These are phyloP conservation scores for Lagria hirta DNA, from an alignment of 2,888 invertebrate genomes.

Conservation along the genomic window DNA sequence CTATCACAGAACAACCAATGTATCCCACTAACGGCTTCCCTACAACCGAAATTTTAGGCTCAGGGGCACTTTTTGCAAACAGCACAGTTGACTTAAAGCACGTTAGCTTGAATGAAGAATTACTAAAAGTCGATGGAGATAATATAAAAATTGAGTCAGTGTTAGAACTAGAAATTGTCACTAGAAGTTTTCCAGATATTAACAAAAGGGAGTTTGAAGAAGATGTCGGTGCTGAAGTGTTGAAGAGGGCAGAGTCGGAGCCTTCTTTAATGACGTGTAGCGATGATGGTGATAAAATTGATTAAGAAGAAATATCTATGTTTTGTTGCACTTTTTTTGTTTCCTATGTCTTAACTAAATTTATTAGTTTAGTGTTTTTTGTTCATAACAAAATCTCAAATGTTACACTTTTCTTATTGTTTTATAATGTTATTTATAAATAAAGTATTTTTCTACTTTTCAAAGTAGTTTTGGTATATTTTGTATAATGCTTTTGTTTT, in stretches of 20 bases:
- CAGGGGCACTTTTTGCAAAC: slow-evolving; percentile 81
- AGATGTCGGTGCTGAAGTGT: slow-evolving; percentile 45
- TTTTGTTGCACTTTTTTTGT: background rate
- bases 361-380: no score
- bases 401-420: no score
- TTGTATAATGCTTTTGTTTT: no score
- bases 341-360: no score
- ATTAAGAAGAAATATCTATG: slow-evolving; percentile 9
- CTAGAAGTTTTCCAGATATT: slow-evolving; percentile 65
- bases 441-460: no score
- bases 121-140: slow-evolving; percentile 56
- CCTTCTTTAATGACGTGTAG: slow-evolving; percentile 61
- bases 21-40: slow-evolving; percentile 36
- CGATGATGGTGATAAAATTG: slow-evolving; percentile 53
- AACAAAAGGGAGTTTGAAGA: slow-evolving; percentile 51
- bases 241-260: slow-evolving; percentile 66
- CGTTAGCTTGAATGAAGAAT: slow-evolving; percentile 77
- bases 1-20: slow-evolving; percentile 19
- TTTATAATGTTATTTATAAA: no score
- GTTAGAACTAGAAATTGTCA: slow-evolving; percentile 54
- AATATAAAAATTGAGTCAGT: slow-evolving; percentile 47
- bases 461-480: no score
- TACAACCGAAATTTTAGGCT: slow-evolving; percentile 55
- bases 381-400: no score
- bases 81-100: slow-evolving; percentile 83